phyloP scores from a whole-genome alignment of 2,113 vertebrate species.

The Erinaceus europaeus region DNA sequence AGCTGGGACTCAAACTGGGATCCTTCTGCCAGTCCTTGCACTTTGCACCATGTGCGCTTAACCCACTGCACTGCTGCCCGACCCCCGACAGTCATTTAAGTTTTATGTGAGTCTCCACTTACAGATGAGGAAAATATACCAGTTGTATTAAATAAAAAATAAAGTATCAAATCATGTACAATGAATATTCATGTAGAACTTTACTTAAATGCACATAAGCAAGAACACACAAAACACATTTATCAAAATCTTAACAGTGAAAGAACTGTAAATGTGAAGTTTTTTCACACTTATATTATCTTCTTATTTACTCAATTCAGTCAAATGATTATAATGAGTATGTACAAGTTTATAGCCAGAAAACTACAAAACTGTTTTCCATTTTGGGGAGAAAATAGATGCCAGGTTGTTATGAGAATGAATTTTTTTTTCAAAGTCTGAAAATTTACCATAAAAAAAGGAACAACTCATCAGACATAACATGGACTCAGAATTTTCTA shows the following conservation, averaged over 20 bases:
- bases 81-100: neutral
- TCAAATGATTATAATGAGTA: slow-evolving; percentile 29
- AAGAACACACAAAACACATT: neutral
- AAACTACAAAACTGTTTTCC: neutral
- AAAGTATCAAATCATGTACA: neutral
- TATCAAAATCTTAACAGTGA: neutral
- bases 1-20: too few species aligned
- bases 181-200: neutral
- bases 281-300: neutral
- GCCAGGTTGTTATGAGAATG: neutral
- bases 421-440: neutral
- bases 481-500: neutral
- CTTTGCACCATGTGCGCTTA: too few species aligned
- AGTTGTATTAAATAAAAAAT: neutral
- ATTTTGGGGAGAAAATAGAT: neutral
- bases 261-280: neutral
- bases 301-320: slow-evolving; percentile 16
- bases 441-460: slow-evolving; percentile 3
- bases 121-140: neutral
- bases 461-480: neutral
- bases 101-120: neutral
- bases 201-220: neutral
- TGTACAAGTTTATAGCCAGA: slow-evolving; percentile 1
- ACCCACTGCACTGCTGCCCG: too few species aligned
- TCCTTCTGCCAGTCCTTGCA: too few species aligned